Conservation (phyloP, 2,797 vertebrate species). For the Paramormyrops hopkinsi region DNA sequence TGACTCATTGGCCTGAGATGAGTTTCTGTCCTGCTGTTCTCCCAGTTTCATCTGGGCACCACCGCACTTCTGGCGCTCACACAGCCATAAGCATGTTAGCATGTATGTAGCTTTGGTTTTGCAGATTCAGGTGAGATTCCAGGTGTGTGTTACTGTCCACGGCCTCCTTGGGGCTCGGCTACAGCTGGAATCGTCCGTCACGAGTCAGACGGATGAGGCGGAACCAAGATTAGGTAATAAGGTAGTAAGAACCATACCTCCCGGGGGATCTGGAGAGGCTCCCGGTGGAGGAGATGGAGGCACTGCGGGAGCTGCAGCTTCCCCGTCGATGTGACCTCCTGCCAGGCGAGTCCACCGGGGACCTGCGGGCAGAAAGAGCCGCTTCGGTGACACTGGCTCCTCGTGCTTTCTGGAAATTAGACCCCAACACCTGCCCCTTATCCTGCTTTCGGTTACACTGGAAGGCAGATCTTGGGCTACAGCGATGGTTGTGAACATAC, state of each 20-base stretch:
- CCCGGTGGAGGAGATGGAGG: conserved; percentile 76
- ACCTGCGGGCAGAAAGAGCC: conserved; percentile 58
- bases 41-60: background rate
- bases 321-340: conserved; percentile 77
- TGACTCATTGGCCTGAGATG: background rate
- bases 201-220: background rate
- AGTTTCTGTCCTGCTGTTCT: background rate
- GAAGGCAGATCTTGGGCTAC: background rate
- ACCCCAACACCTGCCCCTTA: background rate
- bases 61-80: background rate
- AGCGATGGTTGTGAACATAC: background rate
- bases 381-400: conserved; percentile 21
- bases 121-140: background rate
- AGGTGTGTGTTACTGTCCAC: background rate
- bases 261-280: conserved; percentile 80
- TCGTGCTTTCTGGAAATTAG: background rate
- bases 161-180: background rate
- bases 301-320: conserved; percentile 83
- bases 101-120: background rate
- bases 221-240: background rate
- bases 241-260: conserved; percentile 65
- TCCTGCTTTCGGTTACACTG: background rate
- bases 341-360: conserved; percentile 72
- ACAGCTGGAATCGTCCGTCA: background rate
- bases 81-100: background rate